Evolutionary conservation across 2,113 vertebrate genomes (phyloP).

Genomic region (Vulpes ferrilata): DNA sequence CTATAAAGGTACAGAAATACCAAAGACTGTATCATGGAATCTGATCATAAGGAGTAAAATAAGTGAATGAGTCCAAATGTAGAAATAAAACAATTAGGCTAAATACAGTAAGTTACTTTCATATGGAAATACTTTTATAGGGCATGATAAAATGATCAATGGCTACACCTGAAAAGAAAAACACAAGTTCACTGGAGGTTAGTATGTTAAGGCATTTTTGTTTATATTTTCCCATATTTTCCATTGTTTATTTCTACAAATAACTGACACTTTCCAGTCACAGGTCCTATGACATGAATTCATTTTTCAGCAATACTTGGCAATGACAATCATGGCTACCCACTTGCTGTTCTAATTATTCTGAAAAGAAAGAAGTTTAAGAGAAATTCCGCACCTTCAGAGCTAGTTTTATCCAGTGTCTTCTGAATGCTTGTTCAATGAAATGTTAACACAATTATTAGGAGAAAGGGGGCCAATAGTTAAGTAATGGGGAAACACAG

Average conservation of each 20-base stretch:
- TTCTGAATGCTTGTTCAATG: not conserved
- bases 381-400: not conserved
- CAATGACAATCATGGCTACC: not conserved
- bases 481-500: not conserved
- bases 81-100: not conserved
- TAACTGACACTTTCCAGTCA: not conserved
- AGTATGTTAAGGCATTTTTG: not conserved
- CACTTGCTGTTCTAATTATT: not conserved
- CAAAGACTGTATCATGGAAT: not conserved
- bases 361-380: not conserved
- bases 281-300: not conserved
- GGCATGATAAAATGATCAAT: not conserved
- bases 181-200: not conserved
- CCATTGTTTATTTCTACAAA: not conserved
- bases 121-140: not conserved
- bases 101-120: slow-evolving; percentile 1
- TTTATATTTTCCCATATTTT: not conserved
- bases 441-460: not conserved
- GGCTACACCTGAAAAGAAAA: not conserved
- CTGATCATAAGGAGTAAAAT: not conserved
- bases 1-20: not conserved
- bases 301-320: not conserved
- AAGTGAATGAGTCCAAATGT: not conserved
- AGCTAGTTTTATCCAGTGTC: not conserved
- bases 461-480: not conserved